Evolutionary conservation across 2,113 vertebrate genomes (phyloP), one percentile per base, ranked within the genome.

Genomic region (Orientallactaga bullata): DNA sequence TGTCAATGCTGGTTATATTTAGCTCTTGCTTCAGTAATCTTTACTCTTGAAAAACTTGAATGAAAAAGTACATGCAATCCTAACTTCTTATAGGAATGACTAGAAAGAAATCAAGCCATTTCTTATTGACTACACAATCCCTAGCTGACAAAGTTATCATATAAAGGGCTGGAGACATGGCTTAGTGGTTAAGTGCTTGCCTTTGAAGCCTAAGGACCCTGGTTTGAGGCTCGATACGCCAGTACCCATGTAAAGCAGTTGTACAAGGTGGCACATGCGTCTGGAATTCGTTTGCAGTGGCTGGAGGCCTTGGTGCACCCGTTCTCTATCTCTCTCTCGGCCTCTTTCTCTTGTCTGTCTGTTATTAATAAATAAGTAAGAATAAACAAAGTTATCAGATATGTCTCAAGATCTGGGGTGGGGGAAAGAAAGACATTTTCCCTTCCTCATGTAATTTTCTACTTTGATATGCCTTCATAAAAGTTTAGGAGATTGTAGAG

Each of bases 41-140:
- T 85, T 89, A 55, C 69, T 76, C 90, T 86, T 68, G 3, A 26
- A 61, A 26, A 90, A 79, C 37, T 82, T 47, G 55, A 51, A 21
- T 60, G 42, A 85, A 74, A 78, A n/a, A 92, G 10, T 58, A 1
- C 30, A 74, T 26, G 8, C 2, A 84, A 77, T 81, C 86, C 85
- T 37, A 86, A 84, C 91, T 87, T 76, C 55, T 84, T 77, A 51
- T 7, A 92, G 23, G 12, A 83, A 85, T 90, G 42, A 3, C 26
- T 55, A 51, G 0, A 35, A 84, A 93, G 63, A 95, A 74, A 85
- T 88, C 47, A 92, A 88, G 18, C 17, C 23, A 35, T 78, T 9
- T 37, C 47, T 35, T 47, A 76, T 15, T 63, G n/a, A 79, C 51
- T 68, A 47, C 39, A 84, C 0, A 42, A 28, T 32, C 35, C 8